phyloP scores from a whole-genome alignment of 1,140 invertebrate genomes.

The Lerema accius region DNA sequence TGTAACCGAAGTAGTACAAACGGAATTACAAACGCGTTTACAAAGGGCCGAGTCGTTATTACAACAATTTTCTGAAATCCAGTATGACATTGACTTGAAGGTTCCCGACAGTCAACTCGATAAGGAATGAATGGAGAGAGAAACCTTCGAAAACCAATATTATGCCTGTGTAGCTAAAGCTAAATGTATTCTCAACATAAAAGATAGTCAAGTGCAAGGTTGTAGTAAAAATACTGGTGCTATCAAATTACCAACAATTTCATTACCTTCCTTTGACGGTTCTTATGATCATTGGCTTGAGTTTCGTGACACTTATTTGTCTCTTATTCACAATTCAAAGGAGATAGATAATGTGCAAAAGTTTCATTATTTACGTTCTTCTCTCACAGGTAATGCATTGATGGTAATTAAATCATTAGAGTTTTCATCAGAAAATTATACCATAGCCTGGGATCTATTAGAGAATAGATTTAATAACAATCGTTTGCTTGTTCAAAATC shows the following conservation, averaged over 20 bases:
- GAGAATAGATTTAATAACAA: conserved; percentile 2
- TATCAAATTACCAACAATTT: conserved; percentile 7
- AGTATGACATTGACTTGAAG: conserved; percentile 18
- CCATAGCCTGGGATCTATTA: conserved; percentile 1
- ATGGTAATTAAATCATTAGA: background rate
- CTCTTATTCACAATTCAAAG: background rate
- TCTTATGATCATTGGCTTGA: conserved; percentile 11
- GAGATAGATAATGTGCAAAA: conserved; percentile 4
- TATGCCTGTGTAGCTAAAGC: conserved; percentile 24
- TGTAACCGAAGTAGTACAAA: conserved; percentile 6
- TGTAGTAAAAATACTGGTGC: background rate
- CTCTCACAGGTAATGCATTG: background rate
- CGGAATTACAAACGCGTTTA: conserved; percentile 16
- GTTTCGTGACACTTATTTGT: background rate
- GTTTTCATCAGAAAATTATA: background rate
- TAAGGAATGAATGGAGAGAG: conserved; percentile 5
- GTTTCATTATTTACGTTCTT: background rate
- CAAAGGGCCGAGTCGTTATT: conserved; percentile 5
- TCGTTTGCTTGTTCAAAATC: conserved; percentile 14
- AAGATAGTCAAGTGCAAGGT: background rate
- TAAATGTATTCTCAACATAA: conserved; percentile 20
- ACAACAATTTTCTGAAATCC: conserved; percentile 18
- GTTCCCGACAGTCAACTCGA: background rate
- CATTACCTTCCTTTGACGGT: conserved; percentile 3
- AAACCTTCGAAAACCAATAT: conserved; percentile 26